phyloP scores from a whole-genome alignment of 2,113 vertebrate species.

The Anas platyrhynchos region DNA sequence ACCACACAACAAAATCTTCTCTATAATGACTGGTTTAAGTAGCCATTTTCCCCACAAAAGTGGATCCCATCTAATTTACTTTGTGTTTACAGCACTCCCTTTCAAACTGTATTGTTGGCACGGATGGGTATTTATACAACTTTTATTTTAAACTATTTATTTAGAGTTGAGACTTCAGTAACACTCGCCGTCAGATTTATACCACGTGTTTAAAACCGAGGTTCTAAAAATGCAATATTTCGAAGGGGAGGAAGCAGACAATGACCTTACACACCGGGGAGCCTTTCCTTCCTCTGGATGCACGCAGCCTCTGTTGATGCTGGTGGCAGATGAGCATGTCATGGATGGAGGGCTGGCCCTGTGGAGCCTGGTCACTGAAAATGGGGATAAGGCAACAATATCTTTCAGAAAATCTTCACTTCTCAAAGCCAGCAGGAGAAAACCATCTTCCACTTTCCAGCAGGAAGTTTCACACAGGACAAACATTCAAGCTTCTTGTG shows the following conservation, averaged over 20 bases:
- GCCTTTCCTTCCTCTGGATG: neutral
- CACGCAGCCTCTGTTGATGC: neutral
- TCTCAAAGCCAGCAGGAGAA: neutral
- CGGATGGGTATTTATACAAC: constrained; percentile 74
- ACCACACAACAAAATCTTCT: constrained; percentile 79
- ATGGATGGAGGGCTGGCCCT: neutral
- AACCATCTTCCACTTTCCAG: neutral
- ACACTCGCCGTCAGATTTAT: constrained; percentile 65
- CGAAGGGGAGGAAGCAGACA: constrained; percentile 36
- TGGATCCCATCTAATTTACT: constrained; percentile 78
- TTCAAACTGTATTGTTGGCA: constrained; percentile 76
- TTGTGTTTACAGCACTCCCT: constrained; percentile 74
- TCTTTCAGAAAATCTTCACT: constrained; percentile 3
- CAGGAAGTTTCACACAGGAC: neutral
- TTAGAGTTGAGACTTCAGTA: constrained; percentile 71
- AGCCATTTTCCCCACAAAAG: constrained; percentile 74
- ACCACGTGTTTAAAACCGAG: constrained; percentile 40
- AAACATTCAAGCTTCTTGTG: neutral
- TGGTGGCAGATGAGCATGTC: neutral
- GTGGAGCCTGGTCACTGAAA: neutral
- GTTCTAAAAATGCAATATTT: constrained; percentile 51
- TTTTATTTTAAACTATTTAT: constrained; percentile 83
- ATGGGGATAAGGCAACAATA: neutral
- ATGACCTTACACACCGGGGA: neutral
- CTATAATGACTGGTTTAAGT: constrained; percentile 77